Base-by-base conservation (phyloP, 2,888 invertebrate genomes). In the Andricus curvator region DNA sequence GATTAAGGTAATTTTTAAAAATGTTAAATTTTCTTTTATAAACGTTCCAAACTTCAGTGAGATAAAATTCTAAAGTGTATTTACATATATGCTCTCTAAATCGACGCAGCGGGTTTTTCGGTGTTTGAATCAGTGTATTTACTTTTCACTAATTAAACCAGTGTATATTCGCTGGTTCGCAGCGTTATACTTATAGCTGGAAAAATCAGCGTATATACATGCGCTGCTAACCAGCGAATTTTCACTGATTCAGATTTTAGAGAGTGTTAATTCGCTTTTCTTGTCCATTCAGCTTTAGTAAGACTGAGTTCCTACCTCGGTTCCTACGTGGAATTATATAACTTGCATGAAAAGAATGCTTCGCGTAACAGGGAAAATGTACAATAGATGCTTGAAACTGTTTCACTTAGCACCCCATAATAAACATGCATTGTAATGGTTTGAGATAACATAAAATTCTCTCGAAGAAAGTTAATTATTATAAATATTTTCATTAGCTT, bases 341-440 rank as follows among this genome's bases (percentile, higher is more conserved):
- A 56, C 51, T 74, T 56, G 56, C 74, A 48, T 56, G 74, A 74
- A 74, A 15, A 51, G 51, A 74, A 74, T 74, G 74, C 74, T 51
- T 56, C 56, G 37, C 74, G 74, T 74, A 74, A 74, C 51, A 74
- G 56, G 56, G 56, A 56, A 74, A 70, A 70, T 29, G 17, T 48
- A 44, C 44, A 48, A 1, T 48, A 17, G 68, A 33, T 74, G 56
- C 33, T 56, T 74, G 56, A 33, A 74, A 74, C 51, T 74, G 33
- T 74, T 74, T 56, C 74, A 29, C 37, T 74, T 74, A 74, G 33
- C 33, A 56, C 74, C 20, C 33, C 51, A 56, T 56, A 56, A 56
- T 29, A 56, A 51, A 17, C 29, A 5, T 33, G 33, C 51, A 56
- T n/a, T 74, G 48, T 51, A 74, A 74, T 37, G 48, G 20, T 56